Base-by-base conservation (phyloP, 92 coral and sea anemone genomes). In the Chrysogorgia sp. region DNA sequence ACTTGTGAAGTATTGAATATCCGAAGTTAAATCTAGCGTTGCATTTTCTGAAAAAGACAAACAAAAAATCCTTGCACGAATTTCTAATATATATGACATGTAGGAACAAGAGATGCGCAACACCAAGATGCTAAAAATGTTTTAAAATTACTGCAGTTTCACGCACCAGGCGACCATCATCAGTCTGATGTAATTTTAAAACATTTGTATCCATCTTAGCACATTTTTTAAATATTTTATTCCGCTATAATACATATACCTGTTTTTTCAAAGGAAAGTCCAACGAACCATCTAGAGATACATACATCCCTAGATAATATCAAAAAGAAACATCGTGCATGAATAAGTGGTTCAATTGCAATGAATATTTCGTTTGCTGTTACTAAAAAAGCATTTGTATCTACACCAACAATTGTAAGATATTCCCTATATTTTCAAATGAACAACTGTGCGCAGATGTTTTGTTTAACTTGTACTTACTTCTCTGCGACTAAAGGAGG, bases 261-360 rank as follows among this genome's bases (percentile, higher is more conserved):
- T 64, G 84, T 85, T 91, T 89, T 94, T 66, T 85, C 93, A 77
- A 94, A 91, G 63, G 86, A 85, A 5, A 94, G 82, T 29, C 98
- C 98, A 72, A 94, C 89, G 74, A 94, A 94, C 98, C 98, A 94
- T 23, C 98, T 79, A 15, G 91, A 90, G 1, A 88, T 85, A 78
- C 86, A 87, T 34, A 74, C 74, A 37, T 82, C 92, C 48, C 97
- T 94, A 68, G 45, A 58, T 12, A 58, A 58, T 19, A 12, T 13
- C 2, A 58, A 1, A 58, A n/a, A n/a, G n/a, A n/a, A n/a, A n/a
- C n/a, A n/a, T n/a, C n/a, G n/a, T n/a, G n/a, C n/a, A n/a, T n/a
- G n/a, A n/a, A n/a, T n/a, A n/a, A n/a, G n/a, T n/a, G n/a, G n/a
- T n/a, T n/a, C n/a, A n/a, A n/a, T n/a, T n/a, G n/a, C n/a, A n/a